A percentile compares a stretch with the other conserved stretches of the same genome.
phyloP scores from a whole-genome alignment of 1,140 invertebrate genomes.

The Branchinecta lindahli region DNA sequence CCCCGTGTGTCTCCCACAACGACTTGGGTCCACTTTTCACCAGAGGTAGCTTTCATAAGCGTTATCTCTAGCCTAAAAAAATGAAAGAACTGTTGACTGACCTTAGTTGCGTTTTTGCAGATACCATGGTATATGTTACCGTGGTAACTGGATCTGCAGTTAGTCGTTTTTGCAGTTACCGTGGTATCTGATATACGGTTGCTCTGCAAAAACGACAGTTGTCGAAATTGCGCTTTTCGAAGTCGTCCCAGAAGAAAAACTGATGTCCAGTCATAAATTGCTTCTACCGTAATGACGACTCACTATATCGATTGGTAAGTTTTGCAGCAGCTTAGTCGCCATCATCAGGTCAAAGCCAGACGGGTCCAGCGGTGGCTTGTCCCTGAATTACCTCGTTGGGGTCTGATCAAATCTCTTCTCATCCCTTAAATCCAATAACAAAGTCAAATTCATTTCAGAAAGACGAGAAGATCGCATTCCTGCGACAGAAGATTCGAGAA shows the following conservation, averaged over 20 bases:
- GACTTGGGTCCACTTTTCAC: constrained; percentile 42
- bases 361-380: not conserved
- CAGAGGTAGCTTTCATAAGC: constrained; percentile 40
- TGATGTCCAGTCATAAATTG: too few relatives aligned
- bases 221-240: too few relatives aligned
- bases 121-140: too few relatives aligned
- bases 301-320: not conserved
- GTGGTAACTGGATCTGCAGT: too few relatives aligned
- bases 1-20: constrained; percentile 39
- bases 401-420: not conserved
- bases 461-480: not conserved
- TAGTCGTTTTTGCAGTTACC: too few relatives aligned
- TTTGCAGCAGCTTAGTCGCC: not conserved
- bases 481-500: not conserved
- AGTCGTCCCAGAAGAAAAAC: too few relatives aligned
- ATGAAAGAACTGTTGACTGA: too few relatives aligned
- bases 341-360: not conserved
- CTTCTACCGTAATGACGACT: not conserved
- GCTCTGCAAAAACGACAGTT: too few relatives aligned
- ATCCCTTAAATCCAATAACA: not conserved
- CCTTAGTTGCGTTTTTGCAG: too few relatives aligned
- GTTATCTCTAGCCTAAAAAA: constrained; percentile 41
- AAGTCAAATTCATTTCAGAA: not conserved
- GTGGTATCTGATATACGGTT: too few relatives aligned
- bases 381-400: not conserved